Base-by-base conservation (phyloP, 2,113 vertebrate genomes). In the Osmerus mordax region DNA sequence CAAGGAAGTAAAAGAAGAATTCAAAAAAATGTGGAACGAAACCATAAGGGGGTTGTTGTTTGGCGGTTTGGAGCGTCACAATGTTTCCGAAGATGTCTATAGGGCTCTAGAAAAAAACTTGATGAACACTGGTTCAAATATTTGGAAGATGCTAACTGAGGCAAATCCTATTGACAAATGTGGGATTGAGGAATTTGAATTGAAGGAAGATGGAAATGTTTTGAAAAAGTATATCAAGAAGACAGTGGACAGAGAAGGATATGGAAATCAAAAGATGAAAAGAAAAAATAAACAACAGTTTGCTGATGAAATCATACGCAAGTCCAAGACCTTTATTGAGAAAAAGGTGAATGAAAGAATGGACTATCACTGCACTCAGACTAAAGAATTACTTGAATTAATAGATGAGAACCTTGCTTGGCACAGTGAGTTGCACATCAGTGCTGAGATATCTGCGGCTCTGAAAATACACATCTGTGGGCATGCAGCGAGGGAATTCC, bases 381-480 rank as follows among this genome's bases (percentile, higher is more conserved):
- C 67, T 1, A 53, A 61, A 19, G 69, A 83, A 6, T 18, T 85
- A 0, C 52, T 85, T 19, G 4, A 56, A 14, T 58, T 69, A 1
- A 72, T 76, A 67, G 83, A 74, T 53, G 21, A 59, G 15, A 58
- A 58, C 14, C 23, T 55, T 1, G 78, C 2, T 12, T 18, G 19
- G 13, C 18, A 59, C 16, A 70, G 79, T 60, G 76, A 79, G 29
- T 28, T 28, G 25, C 25, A 28, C 25, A 28, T 28, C 25, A 28
- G 25, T 28, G 25, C 25, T 28, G 25, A 28, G 25, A 28, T 28
- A 28, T 28, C 25, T 3, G 65, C 65, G 5, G 12, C 12, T 62
- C 16, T 85, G 9, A 85, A 85, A n/a, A n/a, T 65, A 14, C 72
- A 83, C 36, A 79, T 81, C 28, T 85, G 83, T 67, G 59, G 70